Percentiles rank a stretch among this genome's conserved stretches.
Conservation (phyloP, 2,888 invertebrate genomes). For the Miltochrista miniata region DNA sequence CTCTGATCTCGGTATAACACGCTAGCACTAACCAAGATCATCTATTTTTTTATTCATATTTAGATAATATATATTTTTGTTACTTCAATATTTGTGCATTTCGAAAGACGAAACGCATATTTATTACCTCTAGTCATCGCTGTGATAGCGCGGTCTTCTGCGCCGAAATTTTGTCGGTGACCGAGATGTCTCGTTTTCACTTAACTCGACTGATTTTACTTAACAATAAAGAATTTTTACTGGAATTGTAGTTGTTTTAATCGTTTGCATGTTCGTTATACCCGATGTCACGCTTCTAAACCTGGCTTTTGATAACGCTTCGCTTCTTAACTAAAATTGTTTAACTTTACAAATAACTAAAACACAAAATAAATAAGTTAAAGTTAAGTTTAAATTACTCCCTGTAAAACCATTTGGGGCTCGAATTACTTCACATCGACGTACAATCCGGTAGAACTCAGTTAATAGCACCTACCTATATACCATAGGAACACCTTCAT, state of each 20-base stretch:
- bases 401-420: conserved; percentile 11
- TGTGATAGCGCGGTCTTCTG: conserved; percentile 64
- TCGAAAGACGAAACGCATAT: conserved; percentile 60
- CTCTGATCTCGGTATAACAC: conserved; percentile 82
- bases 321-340: conserved; percentile 62
- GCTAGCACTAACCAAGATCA: conserved; percentile 75
- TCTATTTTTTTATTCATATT: conserved; percentile 68
- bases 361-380: conserved; percentile 37
- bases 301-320: conserved; percentile 76
- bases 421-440: conserved; percentile 10
- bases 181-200: conserved; percentile 73
- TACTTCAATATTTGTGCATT: conserved; percentile 52
- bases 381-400: conserved; percentile 21
- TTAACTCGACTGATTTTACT: conserved; percentile 81
- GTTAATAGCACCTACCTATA: neutral
- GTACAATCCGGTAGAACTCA: conserved; percentile 15
- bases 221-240: conserved; percentile 79
- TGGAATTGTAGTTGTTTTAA: conserved; percentile 75
- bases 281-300: conserved; percentile 62
- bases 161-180: conserved; percentile 61
- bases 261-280: conserved; percentile 66
- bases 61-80: conserved; percentile 56
- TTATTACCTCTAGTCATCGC: conserved; percentile 64
- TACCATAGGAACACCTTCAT: conserved; percentile 16
- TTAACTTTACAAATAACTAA: conserved; percentile 46